A percentile compares a stretch with the other conserved stretches of the same genome.
phyloP scores from a whole-genome alignment of 2,888 invertebrate species.

The Rhingia rostrata region DNA sequence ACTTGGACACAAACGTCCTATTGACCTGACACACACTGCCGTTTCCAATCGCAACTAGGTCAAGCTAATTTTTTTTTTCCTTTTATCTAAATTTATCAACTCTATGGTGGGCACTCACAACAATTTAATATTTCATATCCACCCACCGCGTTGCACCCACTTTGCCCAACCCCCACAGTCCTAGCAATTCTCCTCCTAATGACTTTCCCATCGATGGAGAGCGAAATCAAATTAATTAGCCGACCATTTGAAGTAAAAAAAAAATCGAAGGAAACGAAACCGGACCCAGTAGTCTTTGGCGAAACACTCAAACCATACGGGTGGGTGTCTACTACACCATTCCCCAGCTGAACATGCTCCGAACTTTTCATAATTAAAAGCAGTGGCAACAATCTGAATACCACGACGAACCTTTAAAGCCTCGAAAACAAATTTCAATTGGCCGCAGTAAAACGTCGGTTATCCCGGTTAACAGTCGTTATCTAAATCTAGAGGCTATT shows the following conservation, averaged over 20 bases:
- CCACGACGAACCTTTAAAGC: not conserved
- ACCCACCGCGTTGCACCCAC: no score
- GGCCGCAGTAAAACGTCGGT: conserved; percentile 40
- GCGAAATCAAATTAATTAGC: conserved; percentile 35
- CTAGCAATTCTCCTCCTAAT: conserved; percentile 1
- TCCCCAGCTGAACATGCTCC: not conserved
- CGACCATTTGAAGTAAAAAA: conserved; percentile 15
- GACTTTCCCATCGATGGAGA: conserved; percentile 1
- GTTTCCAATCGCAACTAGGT: no score
- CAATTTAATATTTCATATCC: no score
- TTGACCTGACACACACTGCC: no score
- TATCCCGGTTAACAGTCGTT: conserved; percentile 38
- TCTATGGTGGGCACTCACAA: no score
- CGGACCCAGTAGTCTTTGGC: not conserved
- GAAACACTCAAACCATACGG: not conserved
- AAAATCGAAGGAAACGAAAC: not conserved
- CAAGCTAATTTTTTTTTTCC: no score
- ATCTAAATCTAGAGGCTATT: conserved; percentile 44
- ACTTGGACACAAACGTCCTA: no score
- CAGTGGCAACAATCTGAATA: conserved; percentile 10
- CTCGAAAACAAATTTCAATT: conserved; percentile 45
- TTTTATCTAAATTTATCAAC: no score
- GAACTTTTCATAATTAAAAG: conserved; percentile 27
- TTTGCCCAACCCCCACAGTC: no score
- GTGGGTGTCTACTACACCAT: not conserved